Evolutionary conservation across 2,888 invertebrate genomes (phyloP).

Genomic region (Teinopalpus imperialis): DNA sequence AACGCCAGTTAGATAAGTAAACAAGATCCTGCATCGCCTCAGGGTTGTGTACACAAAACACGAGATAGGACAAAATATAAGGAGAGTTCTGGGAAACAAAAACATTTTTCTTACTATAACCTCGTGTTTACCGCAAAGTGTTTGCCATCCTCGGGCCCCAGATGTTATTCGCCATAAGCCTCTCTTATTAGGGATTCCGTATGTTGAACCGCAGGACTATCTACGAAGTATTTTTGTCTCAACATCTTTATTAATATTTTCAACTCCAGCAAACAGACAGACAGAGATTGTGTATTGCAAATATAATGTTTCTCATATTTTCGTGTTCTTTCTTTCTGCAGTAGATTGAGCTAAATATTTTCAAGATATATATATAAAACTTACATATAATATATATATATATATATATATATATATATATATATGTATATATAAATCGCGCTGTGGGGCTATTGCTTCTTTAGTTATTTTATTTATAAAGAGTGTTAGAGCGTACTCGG

Average conservation of each 20-base stretch:
- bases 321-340: no score
- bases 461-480: no score
- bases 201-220: slow-evolving; percentile 56
- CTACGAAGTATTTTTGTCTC: slow-evolving; percentile 61
- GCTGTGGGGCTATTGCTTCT: no score
- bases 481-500: no score
- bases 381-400: no score
- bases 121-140: slow-evolving; percentile 73
- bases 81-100: slow-evolving; percentile 63
- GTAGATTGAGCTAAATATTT: no score
- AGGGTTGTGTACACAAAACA: slow-evolving; percentile 37
- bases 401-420: no score
- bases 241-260: slow-evolving; percentile 67
- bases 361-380: no score
- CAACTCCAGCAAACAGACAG: slow-evolving; percentile 11
- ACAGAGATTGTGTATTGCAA: no score
- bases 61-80: slow-evolving; percentile 58
- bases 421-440: no score
- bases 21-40: slow-evolving; percentile 21
- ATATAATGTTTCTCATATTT: no score
- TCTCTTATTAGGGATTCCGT: slow-evolving; percentile 77
- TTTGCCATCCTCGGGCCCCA: slow-evolving; percentile 72
- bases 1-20: slow-evolving; percentile 24
- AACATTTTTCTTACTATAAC: slow-evolving; percentile 73
- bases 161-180: slow-evolving; percentile 78